Evolutionary conservation across 2,113 vertebrate genomes (phyloP), one percentile per base, ranked within the genome.

Genomic region (Hiodon alosoides): DNA sequence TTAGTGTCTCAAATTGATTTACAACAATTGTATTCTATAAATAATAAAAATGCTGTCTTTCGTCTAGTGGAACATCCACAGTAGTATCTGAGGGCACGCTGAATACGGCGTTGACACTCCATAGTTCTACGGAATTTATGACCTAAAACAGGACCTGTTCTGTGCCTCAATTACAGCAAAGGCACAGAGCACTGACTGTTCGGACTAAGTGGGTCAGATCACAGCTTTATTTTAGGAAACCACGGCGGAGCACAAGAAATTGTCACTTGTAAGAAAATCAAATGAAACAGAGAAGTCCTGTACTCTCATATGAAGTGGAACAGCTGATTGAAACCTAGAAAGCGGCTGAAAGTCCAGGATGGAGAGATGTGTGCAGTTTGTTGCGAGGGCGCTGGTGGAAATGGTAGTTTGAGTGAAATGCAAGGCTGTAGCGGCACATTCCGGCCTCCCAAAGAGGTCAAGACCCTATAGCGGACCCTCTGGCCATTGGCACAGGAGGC

Each of bases 141-240:
- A 71, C 69, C n/a, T 57, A n/a, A 50, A 60, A 60, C 48, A 47
- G 13, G 17, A 65, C 11, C 4, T n/a, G 31, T 72, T 60, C 57
- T n/a, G 60, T 53, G 61, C 53, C 53, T 9, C 50, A 13, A 51
- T 50, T 66, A 66, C 52, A 54, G n/a, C 31, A 31, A n/a, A n/a
- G 31, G 31, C 31, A 31, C 71, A 74, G 61, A 52, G 61, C 52
- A 51, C 13, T 16, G 58, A 14, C 61, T 66, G 62, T 74, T 16
- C 47, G 50, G 47, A 52, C 47, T 73, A 73, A 74, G 17, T 74
- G 47, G 62, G 61, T 64, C 72, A 73, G 60, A 65, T 16, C 48
- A 54, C 60, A 65, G 60, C 3, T 31, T 73, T 73, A 73, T 73
- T 73, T 73, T 73, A 64, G 65, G 72, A 61, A 62, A 14, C 60